These are phyloP conservation scores for Ophraella communa DNA, from an alignment of 2,888 invertebrate genomes.

Conservation along the genomic window DNA sequence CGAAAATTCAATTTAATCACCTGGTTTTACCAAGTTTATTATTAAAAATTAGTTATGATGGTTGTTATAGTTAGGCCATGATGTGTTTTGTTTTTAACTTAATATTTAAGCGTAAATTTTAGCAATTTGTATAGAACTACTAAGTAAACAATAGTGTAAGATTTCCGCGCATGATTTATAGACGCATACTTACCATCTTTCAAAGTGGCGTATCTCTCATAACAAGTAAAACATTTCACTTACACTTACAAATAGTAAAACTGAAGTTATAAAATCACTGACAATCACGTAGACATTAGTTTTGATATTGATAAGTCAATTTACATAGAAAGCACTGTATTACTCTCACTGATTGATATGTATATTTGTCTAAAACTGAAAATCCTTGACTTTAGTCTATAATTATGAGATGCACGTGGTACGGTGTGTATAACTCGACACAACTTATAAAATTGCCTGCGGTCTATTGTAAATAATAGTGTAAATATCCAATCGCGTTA, in stretches of 20 bases:
- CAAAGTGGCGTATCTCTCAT: background rate
- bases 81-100: too few species aligned
- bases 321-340: conserved; percentile 36
- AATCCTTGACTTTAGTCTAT: conserved; percentile 54
- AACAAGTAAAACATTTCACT: background rate
- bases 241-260: background rate
- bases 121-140: too few species aligned
- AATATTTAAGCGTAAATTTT: too few species aligned
- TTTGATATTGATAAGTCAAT: background rate
- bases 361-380: conserved; percentile 37
- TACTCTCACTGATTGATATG: conserved; percentile 24
- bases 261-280: background rate
- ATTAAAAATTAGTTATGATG: background rate
- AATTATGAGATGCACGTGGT: conserved; percentile 52
- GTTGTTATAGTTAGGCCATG: background rate
- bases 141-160: background rate
- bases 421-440: conserved; percentile 25
- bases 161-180: background rate
- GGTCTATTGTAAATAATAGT: conserved; percentile 20
- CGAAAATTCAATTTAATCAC: background rate
- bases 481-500: conserved; percentile 1
- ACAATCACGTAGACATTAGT: background rate
- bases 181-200: background rate
- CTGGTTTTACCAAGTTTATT: background rate
- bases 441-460: conserved; percentile 18